Base-by-base conservation (phyloP, 2,113 vertebrate species). In the Chaenocephalus aceratus region DNA sequence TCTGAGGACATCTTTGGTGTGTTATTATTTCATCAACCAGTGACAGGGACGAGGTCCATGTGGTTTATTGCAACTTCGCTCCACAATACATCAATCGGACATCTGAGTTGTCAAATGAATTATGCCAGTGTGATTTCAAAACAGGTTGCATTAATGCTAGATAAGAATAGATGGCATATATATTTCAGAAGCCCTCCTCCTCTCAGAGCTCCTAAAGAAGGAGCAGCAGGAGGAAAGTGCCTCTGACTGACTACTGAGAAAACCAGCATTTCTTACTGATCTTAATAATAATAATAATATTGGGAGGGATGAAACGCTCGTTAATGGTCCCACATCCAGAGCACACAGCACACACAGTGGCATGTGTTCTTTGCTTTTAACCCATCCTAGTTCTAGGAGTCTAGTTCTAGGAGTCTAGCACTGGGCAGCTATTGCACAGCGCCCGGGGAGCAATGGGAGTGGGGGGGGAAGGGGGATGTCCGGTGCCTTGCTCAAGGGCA, bases 201-300 rank as follows among this genome's bases (percentile, higher is more conserved):
- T 72, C 80, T 52, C 74, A 80, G 75, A 86, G 69, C 58, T 52
- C 44, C 67, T 85, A 74, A 83, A 79, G 79, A 86, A 83, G 79
- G 59, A 74, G 67, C 26, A 71, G 75, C 60, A 73, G 48, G 62
- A 45, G 70, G 74, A 89, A 77, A 63, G 68, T 72, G 56, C 53
- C 66, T 74, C 80, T 64, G 77, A 86, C 70, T 48, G 71, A 62
- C 72, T 58, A 67, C 30, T 59, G 68, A 51, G 67, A 60, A 72
- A 83, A 78, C 21, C 59, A 62, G 66, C 45, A 51, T 75, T 63
- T 86, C 53, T 45, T 34, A 59, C 45, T 52, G 69, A 60, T 77
- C 79, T 57, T 11, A 79, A 75, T 26, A 26, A 26, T 2, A 26
- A 26, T 2, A 26, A 26, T 26, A 26, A 26, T 26, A 26, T 26